These are phyloP conservation scores for Laterallus jamaicensis DNA, from an alignment of 2,113 vertebrate species.

Conservation along the genomic window DNA sequence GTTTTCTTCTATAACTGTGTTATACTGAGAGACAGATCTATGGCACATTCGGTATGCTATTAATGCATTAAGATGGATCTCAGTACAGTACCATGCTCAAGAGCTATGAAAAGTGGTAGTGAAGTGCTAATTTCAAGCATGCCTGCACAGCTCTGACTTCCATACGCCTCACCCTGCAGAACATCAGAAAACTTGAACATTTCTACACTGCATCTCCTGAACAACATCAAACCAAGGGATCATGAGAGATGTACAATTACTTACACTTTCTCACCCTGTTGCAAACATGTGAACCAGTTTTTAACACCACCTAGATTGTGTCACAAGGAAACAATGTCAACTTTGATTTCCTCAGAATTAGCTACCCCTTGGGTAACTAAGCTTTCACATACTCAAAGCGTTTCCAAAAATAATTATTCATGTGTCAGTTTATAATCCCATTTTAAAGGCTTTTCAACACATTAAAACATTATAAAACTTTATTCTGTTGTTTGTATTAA, in stretches of 20 bases:
- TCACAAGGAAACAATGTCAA: not conserved
- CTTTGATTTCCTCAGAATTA: not conserved
- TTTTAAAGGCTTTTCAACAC: not conserved
- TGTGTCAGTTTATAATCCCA: not conserved
- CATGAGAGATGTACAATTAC: not conserved
- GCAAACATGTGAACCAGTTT: not conserved
- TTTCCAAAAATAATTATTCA: not conserved
- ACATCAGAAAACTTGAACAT: accelerated
- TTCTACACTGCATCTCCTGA: not conserved
- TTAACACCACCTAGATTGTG: not conserved
- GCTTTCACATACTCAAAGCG: accelerated
- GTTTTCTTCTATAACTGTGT: not conserved
- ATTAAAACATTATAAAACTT: too few species aligned
- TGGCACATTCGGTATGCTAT: not conserved
- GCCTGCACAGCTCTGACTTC: not conserved
- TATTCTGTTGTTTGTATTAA: not conserved
- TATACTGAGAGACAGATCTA: not conserved
- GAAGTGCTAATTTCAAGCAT: not conserved
- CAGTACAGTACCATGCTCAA: not conserved
- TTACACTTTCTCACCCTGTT: not conserved
- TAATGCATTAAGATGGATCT: not conserved
- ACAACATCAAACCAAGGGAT: not conserved
- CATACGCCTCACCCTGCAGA: not conserved
- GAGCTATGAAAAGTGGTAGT: not conserved
- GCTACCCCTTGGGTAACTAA: not conserved